Base-by-base conservation (phyloP, 2,888 invertebrate species). In the Cephus sareptanus region DNA sequence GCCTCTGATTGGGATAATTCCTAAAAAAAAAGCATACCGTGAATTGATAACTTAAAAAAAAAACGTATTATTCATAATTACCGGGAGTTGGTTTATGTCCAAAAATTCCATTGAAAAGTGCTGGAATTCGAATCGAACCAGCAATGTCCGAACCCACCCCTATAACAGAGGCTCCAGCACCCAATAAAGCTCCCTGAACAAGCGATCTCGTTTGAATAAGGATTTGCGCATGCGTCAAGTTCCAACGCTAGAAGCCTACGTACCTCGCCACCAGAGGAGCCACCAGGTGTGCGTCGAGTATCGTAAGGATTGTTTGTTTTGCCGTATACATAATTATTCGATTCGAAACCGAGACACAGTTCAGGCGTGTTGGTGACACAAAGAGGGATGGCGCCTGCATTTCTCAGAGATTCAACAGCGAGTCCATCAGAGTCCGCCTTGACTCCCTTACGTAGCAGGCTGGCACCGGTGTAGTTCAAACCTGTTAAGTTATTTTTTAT, bases 101-200 rank as follows among this genome's bases (percentile, higher is more conserved):
- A 91, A 96, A 98, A 69, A 98, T 93, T 0, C 98, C 98, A 92
- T 95, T 96, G 91, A 96, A 97, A 83, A 96, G 94, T n/a, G 96
- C 94, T 0, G 98, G 98, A 88, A 98, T 92, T 35, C 98, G 94
- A 84, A 98, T 97, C 76, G 97, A 97, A 75, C 98, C 98, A 12
- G 95, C 97, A 85, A 98, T 94, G 91, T 98, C 98, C 0, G 97
- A 97, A 4, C 96, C 96, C 83, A 98, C 92, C 80, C 97, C 96
- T 85, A 97, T 93, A 0, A 96, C 91, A 1, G 96, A 95, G 30
- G 96, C 97, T 15, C 95, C 97, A 76, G 95, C 92, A 2, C 95
- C 95, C 75, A 97, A 90, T 35, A 97, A 89, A 4, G 96, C 95
- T 0, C 93, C 95, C 95, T 96, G 87, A 30, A 88, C 81, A 74